Percentiles rank a stretch among this genome's conserved stretches.
Evolutionary conservation across 1,140 invertebrate species (phyloP).

Genomic region (Branchinecta lindahli): DNA sequence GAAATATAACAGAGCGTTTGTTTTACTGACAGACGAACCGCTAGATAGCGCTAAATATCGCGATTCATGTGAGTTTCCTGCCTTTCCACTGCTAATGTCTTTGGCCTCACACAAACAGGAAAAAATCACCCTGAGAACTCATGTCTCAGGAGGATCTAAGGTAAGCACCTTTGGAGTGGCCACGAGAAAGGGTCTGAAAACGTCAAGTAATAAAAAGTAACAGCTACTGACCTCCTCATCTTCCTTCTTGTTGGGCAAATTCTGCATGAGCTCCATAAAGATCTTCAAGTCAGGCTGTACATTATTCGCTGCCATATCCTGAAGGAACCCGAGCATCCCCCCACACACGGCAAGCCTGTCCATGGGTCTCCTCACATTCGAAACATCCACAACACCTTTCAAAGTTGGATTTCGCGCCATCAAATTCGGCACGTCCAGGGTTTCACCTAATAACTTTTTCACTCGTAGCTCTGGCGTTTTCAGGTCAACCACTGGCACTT

Average conservation of each 20-base stretch:
- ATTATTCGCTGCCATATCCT: neutral
- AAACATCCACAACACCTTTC: neutral
- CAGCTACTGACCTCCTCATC: neutral
- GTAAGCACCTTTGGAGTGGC: too few relatives aligned
- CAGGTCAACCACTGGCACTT: neutral
- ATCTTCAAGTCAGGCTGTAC: neutral
- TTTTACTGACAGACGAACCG: too few relatives aligned
- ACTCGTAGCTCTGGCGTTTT: neutral
- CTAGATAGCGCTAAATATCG: too few relatives aligned
- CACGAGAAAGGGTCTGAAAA: too few relatives aligned
- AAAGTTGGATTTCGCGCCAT: neutral
- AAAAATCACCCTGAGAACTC: too few relatives aligned
- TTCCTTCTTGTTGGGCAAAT: neutral
- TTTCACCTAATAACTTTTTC: neutral
- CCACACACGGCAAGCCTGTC: conserved; percentile 1
- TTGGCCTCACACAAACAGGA: too few relatives aligned
- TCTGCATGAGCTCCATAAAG: neutral
- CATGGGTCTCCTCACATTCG: neutral
- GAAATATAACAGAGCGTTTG: too few relatives aligned
- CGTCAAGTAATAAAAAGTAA: too few relatives aligned
- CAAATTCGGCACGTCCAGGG: neutral
- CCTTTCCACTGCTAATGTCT: too few relatives aligned
- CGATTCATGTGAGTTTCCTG: too few relatives aligned
- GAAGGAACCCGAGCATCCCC: neutral
- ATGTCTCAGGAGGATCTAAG: too few relatives aligned